These are phyloP conservation scores for Euplagia quadripunctaria DNA, from an alignment of 2,888 invertebrate species.

Conservation along the genomic window DNA sequence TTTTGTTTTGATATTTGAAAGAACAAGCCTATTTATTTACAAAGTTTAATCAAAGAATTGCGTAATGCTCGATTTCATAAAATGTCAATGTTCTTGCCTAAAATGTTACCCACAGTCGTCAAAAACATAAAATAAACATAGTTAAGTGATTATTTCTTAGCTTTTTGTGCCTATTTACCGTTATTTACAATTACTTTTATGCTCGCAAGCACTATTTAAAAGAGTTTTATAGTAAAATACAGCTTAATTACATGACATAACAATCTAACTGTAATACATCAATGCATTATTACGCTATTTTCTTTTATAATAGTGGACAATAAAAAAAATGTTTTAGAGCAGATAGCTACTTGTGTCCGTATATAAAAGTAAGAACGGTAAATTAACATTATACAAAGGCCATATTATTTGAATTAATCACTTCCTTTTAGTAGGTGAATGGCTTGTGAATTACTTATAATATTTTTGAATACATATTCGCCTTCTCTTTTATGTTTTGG, in stretches of 20 bases:
- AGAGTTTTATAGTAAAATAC: too few relatives aligned
- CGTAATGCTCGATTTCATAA: neutral
- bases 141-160: too few relatives aligned
- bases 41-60: neutral
- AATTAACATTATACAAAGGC: conserved; percentile 10
- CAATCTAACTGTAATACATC: neutral
- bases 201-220: too few relatives aligned
- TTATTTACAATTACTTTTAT: too few relatives aligned
- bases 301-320: neutral
- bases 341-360: neutral
- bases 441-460: neutral
- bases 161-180: too few relatives aligned
- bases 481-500: neutral
- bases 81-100: neutral
- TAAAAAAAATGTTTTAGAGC: neutral
- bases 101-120: too few relatives aligned
- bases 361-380: conserved; percentile 4
- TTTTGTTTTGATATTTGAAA: neutral
- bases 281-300: neutral
- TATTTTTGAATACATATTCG: neutral
- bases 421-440: conserved; percentile 14
- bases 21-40: neutral
- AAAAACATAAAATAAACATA: too few relatives aligned
- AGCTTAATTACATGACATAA: neutral
- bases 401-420: conserved; percentile 8